These are phyloP conservation scores for Hycleus cichorii DNA, from an alignment of 1,140 invertebrate species.

Conservation along the genomic window DNA sequence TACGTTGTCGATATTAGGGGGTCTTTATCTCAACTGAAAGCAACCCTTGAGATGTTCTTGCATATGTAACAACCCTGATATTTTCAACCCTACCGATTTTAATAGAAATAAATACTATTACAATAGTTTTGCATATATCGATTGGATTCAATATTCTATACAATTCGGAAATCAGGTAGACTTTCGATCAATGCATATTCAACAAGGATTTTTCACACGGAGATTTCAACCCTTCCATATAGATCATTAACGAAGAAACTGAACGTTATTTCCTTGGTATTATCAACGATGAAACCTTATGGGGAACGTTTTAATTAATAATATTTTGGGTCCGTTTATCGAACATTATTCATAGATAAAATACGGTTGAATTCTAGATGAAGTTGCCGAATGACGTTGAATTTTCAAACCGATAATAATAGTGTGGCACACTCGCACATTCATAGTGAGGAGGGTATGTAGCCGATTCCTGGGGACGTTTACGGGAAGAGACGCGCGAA, in stretches of 20 bases:
- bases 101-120: not conserved
- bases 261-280: too few species aligned
- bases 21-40: too few species aligned
- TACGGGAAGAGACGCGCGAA: slow-evolving; percentile 3
- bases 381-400: too few species aligned
- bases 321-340: too few species aligned
- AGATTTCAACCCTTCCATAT: not conserved
- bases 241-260: too few species aligned
- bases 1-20: too few species aligned
- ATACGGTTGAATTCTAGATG: too few species aligned
- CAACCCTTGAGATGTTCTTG: slow-evolving; percentile 1
- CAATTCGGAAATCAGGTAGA: not conserved
- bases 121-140: slow-evolving; percentile 8
- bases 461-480: slow-evolving; percentile 24
- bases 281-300: too few species aligned
- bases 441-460: slow-evolving; percentile 2
- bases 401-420: too few species aligned
- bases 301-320: too few species aligned
- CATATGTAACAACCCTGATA: slow-evolving; percentile 5
- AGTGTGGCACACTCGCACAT: not conserved
- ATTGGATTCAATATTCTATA: not conserved
- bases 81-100: not conserved
- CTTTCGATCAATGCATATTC: slow-evolving; percentile 9
- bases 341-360: too few species aligned
- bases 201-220: slow-evolving; percentile 4